A percentile compares a stretch with the other conserved stretches of the same genome.
These are phyloP conservation scores for Idris sp. DNA, from an alignment of 1,140 invertebrate genomes.

Conservation along the genomic window DNA sequence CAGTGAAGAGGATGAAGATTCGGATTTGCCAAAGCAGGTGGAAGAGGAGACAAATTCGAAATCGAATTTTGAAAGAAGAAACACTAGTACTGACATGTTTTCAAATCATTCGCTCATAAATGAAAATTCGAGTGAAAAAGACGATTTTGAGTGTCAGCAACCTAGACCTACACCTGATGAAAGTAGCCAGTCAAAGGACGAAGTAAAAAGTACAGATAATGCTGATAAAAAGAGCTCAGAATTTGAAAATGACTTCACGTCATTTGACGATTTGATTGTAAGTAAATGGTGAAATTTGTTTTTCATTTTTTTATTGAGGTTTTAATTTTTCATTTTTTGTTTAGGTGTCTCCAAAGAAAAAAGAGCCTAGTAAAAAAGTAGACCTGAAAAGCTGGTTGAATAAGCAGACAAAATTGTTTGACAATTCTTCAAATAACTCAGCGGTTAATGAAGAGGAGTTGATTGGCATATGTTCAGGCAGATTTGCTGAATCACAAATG, in stretches of 20 bases:
- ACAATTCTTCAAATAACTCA: constrained; percentile 52
- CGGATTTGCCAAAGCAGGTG: constrained; percentile 53
- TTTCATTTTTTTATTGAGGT: no score
- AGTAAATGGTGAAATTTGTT: no score
- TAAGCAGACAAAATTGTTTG: constrained; percentile 73
- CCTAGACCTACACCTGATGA: constrained; percentile 16
- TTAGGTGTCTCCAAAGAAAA: no score
- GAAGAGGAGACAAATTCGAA: constrained; percentile 35
- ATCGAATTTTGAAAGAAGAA: constrained; percentile 11
- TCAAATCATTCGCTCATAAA: constrained; percentile 51
- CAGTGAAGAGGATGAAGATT: constrained; percentile 63
- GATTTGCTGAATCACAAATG: constrained; percentile 65
- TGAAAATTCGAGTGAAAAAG: constrained; percentile 62
- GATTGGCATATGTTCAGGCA: constrained; percentile 78
- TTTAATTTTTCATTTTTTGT: no score
- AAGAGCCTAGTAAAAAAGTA: no score
- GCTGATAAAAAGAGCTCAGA: constrained; percentile 2
- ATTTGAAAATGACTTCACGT: no score
- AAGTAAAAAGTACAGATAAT: neutral
- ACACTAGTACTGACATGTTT: constrained; percentile 67
- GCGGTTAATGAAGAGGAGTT: constrained; percentile 78
- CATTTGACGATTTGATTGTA: no score
- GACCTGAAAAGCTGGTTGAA: constrained; percentile 59
- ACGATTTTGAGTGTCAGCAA: constrained; percentile 22
- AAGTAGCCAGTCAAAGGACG: constrained; percentile 26